A percentile compares a stretch with the other conserved stretches of the same genome.
These are phyloP conservation scores for Florisuga fusca DNA, from an alignment of 2,797 vertebrate species.

Conservation along the genomic window DNA sequence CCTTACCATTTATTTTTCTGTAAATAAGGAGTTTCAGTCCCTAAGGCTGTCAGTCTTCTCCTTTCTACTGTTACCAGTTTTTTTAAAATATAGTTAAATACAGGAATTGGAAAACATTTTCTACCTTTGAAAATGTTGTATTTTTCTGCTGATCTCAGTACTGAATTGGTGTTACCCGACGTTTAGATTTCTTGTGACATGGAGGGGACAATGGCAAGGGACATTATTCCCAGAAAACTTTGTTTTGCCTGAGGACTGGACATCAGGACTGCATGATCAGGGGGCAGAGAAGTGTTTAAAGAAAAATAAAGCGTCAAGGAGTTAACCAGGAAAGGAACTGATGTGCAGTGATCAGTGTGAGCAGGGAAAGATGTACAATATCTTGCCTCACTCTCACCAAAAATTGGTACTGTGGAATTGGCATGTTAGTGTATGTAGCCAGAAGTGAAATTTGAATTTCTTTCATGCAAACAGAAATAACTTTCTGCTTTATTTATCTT, in stretches of 20 bases:
- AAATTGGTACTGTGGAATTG: constrained; percentile 37
- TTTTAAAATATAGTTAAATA: not conserved
- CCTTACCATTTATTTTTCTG: not conserved
- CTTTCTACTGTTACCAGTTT: not conserved
- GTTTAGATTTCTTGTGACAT: not conserved
- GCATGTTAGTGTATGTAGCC: constrained; percentile 37
- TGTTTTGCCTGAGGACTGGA: not conserved
- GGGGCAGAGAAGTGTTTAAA: not conserved
- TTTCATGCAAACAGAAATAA: constrained; percentile 30
- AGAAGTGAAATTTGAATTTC: constrained; percentile 26
- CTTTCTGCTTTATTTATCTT: constrained; percentile 35
- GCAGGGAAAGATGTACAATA: not conserved
- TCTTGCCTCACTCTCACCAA: not conserved
- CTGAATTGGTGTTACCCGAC: not conserved
- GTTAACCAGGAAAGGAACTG: not conserved
- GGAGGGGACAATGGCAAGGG: not conserved
- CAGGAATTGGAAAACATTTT: not conserved
- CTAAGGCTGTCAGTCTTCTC: not conserved
- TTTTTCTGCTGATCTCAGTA: not conserved
- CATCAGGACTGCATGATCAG: not conserved
- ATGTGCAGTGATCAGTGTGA: constrained; percentile 26
- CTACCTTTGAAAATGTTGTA: not conserved
- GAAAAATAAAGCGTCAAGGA: not conserved
- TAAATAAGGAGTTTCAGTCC: not conserved
- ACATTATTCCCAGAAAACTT: not conserved